These are phyloP conservation scores for Beroe forskalii DNA, from an alignment of 37 sponge, comb jelly and placozoan genomes.

Conservation along the genomic window DNA sequence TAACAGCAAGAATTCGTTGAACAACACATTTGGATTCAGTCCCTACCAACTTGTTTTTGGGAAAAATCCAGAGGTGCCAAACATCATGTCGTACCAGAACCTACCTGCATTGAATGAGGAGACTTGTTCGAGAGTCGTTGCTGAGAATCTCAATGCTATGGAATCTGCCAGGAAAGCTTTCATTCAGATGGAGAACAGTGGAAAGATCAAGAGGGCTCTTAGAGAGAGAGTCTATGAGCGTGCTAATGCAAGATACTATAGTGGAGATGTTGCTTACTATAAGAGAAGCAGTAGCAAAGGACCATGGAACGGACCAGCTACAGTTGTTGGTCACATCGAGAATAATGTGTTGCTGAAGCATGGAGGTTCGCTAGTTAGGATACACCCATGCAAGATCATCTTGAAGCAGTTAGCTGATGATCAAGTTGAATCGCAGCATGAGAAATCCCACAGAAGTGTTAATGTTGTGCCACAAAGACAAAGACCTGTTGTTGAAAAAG, in stretches of 20 bases:
- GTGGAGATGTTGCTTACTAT: not conserved
- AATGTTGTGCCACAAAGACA: too few relatives aligned
- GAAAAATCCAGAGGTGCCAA: not conserved
- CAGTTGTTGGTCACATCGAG: not conserved
- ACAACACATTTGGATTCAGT: too few relatives aligned
- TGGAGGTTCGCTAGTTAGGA: not conserved
- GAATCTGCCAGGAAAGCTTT: not conserved
- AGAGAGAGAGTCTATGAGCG: not conserved
- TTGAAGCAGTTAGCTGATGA: too few relatives aligned
- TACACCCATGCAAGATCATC: too few relatives aligned
- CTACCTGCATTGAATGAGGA: not conserved
- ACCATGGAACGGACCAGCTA: not conserved
- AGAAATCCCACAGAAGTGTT: too few relatives aligned
- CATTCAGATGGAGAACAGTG: not conserved
- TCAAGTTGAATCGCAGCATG: too few relatives aligned
- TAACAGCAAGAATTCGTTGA: not conserved
- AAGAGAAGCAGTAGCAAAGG: not conserved
- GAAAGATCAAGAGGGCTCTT: not conserved
- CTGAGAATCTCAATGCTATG: not conserved
- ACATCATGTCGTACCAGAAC: not conserved
- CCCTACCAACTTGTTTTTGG: not conserved
- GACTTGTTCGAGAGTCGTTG: not conserved
- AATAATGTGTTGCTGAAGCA: not conserved
- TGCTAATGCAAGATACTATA: not conserved
- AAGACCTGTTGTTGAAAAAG: too few relatives aligned